phyloP scores from a whole-genome alignment of 2,113 vertebrate species.

The Apeltes quadracus region DNA sequence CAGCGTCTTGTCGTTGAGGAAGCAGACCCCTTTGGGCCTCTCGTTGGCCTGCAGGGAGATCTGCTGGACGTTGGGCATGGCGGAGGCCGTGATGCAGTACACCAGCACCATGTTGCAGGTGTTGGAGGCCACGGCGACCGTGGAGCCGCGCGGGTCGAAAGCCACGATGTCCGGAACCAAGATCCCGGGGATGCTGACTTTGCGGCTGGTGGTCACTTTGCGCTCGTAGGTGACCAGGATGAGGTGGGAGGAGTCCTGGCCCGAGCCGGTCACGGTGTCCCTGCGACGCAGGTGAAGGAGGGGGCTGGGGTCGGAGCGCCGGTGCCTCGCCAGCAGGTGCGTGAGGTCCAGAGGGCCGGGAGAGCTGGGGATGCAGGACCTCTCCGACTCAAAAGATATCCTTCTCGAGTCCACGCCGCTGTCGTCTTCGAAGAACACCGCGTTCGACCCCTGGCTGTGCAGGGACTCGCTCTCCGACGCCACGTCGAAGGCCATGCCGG shows the following conservation, averaged over 20 bases:
- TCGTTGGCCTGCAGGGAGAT: slow-evolving; percentile 89
- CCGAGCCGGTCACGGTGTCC: slow-evolving; percentile 86
- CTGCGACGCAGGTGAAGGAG: slow-evolving; percentile 85
- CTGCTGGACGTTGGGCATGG: slow-evolving; percentile 89
- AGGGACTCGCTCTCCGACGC: slow-evolving; percentile 63
- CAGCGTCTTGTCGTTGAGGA: slow-evolving; percentile 87
- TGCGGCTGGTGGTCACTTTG: slow-evolving; percentile 87
- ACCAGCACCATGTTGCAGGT: slow-evolving; percentile 88
- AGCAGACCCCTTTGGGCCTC: slow-evolving; percentile 93
- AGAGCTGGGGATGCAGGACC: slow-evolving; percentile 74
- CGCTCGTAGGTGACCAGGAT: slow-evolving; percentile 90
- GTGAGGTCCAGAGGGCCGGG: slow-evolving; percentile 88
- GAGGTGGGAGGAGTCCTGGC: slow-evolving; percentile 92
- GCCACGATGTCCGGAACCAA: slow-evolving; percentile 93
- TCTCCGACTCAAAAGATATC: slow-evolving; percentile 78
- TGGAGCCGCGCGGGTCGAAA: slow-evolving; percentile 84
- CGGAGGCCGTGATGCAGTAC: slow-evolving; percentile 85
- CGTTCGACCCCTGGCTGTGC: slow-evolving; percentile 64
- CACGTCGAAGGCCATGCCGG: slow-evolving; percentile 83
- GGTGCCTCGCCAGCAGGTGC: slow-evolving; percentile 82
- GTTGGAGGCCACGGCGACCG: slow-evolving; percentile 91
- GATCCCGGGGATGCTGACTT: slow-evolving; percentile 92
- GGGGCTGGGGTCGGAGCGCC: slow-evolving; percentile 82
- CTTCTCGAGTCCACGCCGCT: slow-evolving; percentile 70
- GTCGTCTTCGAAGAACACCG: slow-evolving; percentile 69